These are phyloP conservation scores for Solea solea DNA, from an alignment of 2,113 vertebrate genomes.

Conservation along the genomic window DNA sequence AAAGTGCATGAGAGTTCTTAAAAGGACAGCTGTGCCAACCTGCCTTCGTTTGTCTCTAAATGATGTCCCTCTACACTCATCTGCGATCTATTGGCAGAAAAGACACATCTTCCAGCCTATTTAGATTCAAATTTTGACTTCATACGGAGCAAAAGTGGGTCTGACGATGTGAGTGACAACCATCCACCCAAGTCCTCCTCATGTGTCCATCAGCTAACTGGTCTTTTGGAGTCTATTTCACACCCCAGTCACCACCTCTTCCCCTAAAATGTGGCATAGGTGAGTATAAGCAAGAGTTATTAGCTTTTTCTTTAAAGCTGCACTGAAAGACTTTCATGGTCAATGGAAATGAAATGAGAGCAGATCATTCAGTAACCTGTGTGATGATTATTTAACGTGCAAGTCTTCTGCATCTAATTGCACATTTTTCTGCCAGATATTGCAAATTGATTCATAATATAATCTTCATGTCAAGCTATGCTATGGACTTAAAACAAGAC, in stretches of 20 bases:
- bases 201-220: constrained; percentile 66
- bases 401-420: too few species aligned
- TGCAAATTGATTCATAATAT: too few species aligned
- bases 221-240: constrained; percentile 69
- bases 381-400: background rate
- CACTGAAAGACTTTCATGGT: constrained; percentile 36
- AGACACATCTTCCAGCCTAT: constrained; percentile 62
- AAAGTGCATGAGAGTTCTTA: too few species aligned
- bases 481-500: too few species aligned
- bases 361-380: constrained; percentile 18
- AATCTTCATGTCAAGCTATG: too few species aligned
- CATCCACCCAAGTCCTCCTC: constrained; percentile 61
- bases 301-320: constrained; percentile 57
- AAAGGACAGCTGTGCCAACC: too few species aligned
- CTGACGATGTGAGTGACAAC: too few species aligned
- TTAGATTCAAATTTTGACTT: constrained; percentile 66
- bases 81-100: constrained; percentile 40
- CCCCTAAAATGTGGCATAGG: constrained; percentile 50
- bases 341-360: constrained; percentile 27
- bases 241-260: constrained; percentile 68
- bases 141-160: constrained; percentile 52
- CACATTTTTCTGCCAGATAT: too few species aligned
- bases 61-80: constrained; percentile 33
- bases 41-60: background rate
- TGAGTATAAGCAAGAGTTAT: constrained; percentile 32